phyloP scores from a whole-genome alignment of 2,888 invertebrate species.

The Yponomeuta sedellus region DNA sequence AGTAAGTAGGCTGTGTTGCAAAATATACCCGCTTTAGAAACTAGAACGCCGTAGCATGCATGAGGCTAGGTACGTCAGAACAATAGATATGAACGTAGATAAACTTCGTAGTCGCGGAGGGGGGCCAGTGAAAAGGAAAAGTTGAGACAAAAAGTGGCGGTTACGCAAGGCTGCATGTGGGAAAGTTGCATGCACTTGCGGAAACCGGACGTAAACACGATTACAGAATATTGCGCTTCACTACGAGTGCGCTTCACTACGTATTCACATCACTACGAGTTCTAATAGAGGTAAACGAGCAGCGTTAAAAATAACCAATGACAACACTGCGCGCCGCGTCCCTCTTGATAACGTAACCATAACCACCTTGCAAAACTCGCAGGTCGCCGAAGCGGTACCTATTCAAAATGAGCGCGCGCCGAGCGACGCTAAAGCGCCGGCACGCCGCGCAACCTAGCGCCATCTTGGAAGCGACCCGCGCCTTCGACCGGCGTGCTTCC shows the following conservation, averaged over 20 bases:
- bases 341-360: constrained; percentile 46
- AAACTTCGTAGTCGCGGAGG: constrained; percentile 27
- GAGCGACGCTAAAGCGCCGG: constrained; percentile 46
- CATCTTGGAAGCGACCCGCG: constrained; percentile 61
- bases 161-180: constrained; percentile 69
- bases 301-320: constrained; percentile 72
- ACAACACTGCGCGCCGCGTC: constrained; percentile 53
- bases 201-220: constrained; percentile 53
- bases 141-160: constrained; percentile 66
- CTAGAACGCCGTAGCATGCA: neutral
- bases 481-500: constrained; percentile 58
- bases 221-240: constrained; percentile 50
- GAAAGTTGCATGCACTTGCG: constrained; percentile 56
- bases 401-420: constrained; percentile 51
- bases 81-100: neutral
- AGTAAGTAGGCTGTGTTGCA: neutral
- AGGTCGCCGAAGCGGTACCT: constrained; percentile 19
- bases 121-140: constrained; percentile 59
- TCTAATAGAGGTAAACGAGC: constrained; percentile 25
- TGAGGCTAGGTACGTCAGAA: neutral
- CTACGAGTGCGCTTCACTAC: constrained; percentile 51
- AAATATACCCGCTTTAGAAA: neutral
- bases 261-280: constrained; percentile 11
- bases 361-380: constrained; percentile 61
- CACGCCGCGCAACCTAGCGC: constrained; percentile 54